phyloP scores from a whole-genome alignment of 1,140 invertebrate species.

The Drosophila asahinai region DNA sequence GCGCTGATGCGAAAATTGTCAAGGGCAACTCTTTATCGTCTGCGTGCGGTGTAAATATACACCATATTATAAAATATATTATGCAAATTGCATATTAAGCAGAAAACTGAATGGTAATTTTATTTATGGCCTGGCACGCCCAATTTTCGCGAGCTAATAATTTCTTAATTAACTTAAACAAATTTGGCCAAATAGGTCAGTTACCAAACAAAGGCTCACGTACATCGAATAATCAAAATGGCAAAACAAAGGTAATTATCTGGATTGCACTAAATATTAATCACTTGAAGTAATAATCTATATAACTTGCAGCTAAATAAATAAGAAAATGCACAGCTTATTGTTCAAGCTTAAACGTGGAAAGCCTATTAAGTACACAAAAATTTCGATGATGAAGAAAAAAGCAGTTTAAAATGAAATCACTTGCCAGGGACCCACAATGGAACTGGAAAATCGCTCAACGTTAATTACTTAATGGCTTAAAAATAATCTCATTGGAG shows the following conservation, averaged over 20 bases:
- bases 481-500: conserved; percentile 62
- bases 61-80: conserved; percentile 21
- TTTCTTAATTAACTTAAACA: conserved; percentile 39
- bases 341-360: neutral
- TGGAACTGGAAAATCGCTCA: conserved; percentile 53
- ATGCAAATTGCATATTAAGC: conserved; percentile 51
- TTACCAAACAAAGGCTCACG: neutral
- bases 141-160: conserved; percentile 31
- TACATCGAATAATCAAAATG: neutral
- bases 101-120: conserved; percentile 30
- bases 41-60: conserved; percentile 1
- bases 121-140: conserved; percentile 27
- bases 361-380: neutral
- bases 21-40: conserved; percentile 30
- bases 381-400: conserved; percentile 8
- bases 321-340: neutral
- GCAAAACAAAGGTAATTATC: conserved; percentile 2
- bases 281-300: neutral
- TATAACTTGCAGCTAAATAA: conserved; percentile 1
- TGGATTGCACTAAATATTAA: neutral
- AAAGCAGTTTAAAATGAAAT: conserved; percentile 8
- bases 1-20: conserved; percentile 38
- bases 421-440: conserved; percentile 5
- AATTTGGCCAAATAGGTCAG: conserved; percentile 18
- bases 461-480: conserved; percentile 76